These are phyloP conservation scores for Gymnosoma rotundatum DNA, from an alignment of 2,888 invertebrate species.

Conservation along the genomic window DNA sequence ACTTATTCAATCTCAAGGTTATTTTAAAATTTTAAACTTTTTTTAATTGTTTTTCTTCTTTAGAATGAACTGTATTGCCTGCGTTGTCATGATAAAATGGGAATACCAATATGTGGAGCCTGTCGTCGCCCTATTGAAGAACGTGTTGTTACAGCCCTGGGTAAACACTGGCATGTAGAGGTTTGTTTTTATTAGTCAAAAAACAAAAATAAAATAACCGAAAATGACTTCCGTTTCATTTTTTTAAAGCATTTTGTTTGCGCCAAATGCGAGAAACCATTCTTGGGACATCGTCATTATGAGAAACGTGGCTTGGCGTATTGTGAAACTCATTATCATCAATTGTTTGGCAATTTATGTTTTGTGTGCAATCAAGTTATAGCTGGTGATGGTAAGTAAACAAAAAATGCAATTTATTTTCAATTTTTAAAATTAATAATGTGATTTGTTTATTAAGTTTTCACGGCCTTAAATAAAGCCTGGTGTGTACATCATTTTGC, in stretches of 20 bases:
- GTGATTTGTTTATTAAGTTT: conserved; percentile 85
- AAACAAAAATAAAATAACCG: neutral
- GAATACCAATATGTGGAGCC: conserved; percentile 99
- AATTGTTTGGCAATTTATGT: conserved; percentile 99
- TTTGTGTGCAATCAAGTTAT: conserved; percentile 99
- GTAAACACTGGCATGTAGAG: conserved; percentile 99
- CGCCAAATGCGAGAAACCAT: conserved; percentile 99
- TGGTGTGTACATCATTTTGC: conserved; percentile 99
- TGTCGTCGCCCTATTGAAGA: conserved; percentile 99
- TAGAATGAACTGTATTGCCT: conserved; percentile 98
- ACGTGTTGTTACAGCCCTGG: conserved; percentile 98
- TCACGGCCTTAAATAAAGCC: conserved; percentile 98
- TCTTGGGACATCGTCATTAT: conserved; percentile 99
- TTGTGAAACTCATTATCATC: conserved; percentile 99
- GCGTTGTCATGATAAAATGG: conserved; percentile 99
- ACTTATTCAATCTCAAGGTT: neutral
- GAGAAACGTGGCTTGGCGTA: conserved; percentile 99
- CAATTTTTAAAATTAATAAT: neutral
- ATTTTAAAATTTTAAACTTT: neutral
- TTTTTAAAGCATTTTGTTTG: conserved; percentile 97
- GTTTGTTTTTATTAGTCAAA: conserved; percentile 80
- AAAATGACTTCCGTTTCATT: neutral
- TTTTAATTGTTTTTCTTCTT: neutral
- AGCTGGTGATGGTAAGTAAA: conserved; percentile 93
- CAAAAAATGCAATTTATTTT: neutral